Conservation (phyloP, 2,113 vertebrate genomes). For the Bubo scandiacus region DNA sequence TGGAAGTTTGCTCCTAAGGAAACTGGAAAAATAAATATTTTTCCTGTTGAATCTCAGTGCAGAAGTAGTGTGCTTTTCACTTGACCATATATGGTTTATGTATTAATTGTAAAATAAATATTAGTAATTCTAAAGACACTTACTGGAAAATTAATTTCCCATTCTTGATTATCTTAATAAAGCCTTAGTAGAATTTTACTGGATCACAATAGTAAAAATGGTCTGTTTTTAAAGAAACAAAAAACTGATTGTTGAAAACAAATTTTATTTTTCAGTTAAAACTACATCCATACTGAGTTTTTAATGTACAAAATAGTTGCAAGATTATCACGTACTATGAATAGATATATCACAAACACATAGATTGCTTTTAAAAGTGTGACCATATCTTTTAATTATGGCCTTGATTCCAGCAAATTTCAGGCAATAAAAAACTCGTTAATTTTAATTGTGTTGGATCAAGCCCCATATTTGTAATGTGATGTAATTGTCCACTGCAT, state of each 20-base stretch:
- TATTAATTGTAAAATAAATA: neutral
- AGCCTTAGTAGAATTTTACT: neutral
- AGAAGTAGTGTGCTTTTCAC: neutral
- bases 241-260: neutral
- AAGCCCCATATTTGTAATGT: neutral
- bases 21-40: neutral
- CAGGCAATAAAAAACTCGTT: neutral
- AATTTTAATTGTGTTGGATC: conserved; percentile 33
- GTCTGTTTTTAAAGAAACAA: neutral
- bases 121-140: neutral
- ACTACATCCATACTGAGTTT: neutral
- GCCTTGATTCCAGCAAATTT: conserved; percentile 17
- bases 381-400: neutral
- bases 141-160: neutral
- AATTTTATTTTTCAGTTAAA: neutral
- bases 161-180: neutral
- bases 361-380: neutral
- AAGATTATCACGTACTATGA: neutral
- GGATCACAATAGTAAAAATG: neutral
- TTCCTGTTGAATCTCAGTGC: neutral
- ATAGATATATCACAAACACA: neutral
- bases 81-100: neutral
- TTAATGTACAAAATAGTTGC: neutral
- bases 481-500: conserved; percentile 14
- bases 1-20: neutral